A percentile compares a stretch with the other conserved stretches of the same genome.
phyloP scores from a whole-genome alignment of 2,797 vertebrate species.

The Falco cherrug region DNA sequence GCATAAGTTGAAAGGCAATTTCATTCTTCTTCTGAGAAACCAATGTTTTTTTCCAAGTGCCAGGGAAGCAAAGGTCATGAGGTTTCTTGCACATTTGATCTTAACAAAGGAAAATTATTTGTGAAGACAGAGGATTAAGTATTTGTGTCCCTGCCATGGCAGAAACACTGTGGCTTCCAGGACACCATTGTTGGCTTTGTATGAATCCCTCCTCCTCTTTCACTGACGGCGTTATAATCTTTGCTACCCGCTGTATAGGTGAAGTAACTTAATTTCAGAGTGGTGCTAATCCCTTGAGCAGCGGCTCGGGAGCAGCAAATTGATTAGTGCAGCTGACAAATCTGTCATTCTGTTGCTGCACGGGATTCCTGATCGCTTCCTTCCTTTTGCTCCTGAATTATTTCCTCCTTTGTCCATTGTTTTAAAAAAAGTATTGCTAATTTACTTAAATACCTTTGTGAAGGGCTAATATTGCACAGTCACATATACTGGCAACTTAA shows the following conservation, averaged over 20 bases:
- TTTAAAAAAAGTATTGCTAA: neutral
- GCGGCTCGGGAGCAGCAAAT: slow-evolving; percentile 1
- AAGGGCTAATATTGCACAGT: neutral
- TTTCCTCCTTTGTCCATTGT: neutral
- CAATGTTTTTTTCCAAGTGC: neutral
- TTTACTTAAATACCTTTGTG: neutral
- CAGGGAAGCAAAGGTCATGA: neutral
- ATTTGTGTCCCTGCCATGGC: neutral
- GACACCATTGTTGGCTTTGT: neutral
- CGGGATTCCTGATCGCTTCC: neutral
- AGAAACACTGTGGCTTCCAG: neutral
- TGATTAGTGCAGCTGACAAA: neutral
- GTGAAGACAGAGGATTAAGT: neutral
- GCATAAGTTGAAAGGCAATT: neutral
- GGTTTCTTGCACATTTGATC: neutral
- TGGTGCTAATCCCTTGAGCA: neutral
- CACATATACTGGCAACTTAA: neutral
- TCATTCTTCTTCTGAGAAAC: neutral
- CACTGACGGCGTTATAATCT: neutral
- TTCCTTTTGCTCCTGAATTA: neutral
- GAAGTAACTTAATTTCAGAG: slow-evolving; percentile 12
- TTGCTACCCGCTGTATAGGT: neutral
- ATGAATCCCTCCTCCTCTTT: neutral
- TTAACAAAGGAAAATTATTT: neutral
- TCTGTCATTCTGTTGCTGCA: neutral